These are phyloP conservation scores for Macrostomum cliftonense DNA, from an alignment of 2,888 invertebrate species.

Conservation along the genomic window DNA sequence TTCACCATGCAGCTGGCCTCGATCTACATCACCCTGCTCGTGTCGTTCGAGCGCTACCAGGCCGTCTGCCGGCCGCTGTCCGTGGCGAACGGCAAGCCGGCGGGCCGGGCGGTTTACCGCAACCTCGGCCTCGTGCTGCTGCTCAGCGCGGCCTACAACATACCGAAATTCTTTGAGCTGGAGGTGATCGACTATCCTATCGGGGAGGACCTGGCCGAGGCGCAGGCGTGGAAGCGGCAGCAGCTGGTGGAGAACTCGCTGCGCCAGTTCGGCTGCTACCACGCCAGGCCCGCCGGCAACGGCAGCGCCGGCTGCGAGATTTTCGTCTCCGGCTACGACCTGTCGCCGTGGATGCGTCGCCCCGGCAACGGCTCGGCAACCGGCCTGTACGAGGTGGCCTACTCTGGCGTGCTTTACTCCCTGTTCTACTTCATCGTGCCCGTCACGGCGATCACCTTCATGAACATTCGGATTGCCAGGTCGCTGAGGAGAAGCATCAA, in stretches of 20 bases:
- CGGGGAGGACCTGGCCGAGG: background rate
- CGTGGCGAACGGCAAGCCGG: conserved; percentile 13
- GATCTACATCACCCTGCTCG: conserved; percentile 19
- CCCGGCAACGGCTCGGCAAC: no score
- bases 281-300: no score
- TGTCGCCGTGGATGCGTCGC: no score
- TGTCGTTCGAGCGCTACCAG: conserved; percentile 18
- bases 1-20: conserved; percentile 18
- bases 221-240: no score
- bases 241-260: no score
- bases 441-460: conserved; percentile 13
- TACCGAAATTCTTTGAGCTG: conserved; percentile 18
- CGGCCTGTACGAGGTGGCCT: conserved; percentile 6
- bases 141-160: conserved; percentile 15
- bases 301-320: no score
- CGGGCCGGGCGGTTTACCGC: conserved; percentile 8
- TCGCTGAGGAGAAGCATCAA: conserved; percentile 14
- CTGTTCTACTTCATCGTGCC: conserved; percentile 17
- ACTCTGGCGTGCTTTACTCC: conserved; percentile 16
- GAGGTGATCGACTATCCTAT: conserved; percentile 2
- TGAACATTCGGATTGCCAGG: conserved; percentile 16
- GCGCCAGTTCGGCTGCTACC: no score
- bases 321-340: no score
- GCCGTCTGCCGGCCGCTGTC: conserved; percentile 17
- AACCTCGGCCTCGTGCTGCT: conserved; percentile 13